Evolutionary conservation across 2,888 invertebrate genomes (phyloP).

Genomic region (Philereme transversata): DNA sequence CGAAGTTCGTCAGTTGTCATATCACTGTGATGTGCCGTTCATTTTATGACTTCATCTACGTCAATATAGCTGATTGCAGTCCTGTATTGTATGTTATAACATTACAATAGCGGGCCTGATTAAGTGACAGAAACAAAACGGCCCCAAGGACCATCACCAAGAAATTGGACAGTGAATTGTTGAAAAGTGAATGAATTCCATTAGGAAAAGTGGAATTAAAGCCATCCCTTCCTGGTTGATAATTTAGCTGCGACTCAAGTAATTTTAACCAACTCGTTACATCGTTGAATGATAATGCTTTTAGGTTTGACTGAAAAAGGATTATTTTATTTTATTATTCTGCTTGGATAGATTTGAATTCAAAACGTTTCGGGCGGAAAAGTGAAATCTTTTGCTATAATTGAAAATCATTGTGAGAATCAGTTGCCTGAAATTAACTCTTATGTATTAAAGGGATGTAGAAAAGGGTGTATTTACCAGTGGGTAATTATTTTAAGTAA

Average conservation of each 20-base stretch:
- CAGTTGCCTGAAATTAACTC: background rate
- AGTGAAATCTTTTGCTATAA: slow-evolving; percentile 18
- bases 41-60: too few species aligned
- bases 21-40: too few species aligned
- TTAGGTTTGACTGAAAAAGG: slow-evolving; percentile 41
- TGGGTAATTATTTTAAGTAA: too few species aligned
- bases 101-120: slow-evolving; percentile 50
- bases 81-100: slow-evolving; percentile 36
- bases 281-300: slow-evolving; percentile 46
- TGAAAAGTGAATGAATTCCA: slow-evolving; percentile 69
- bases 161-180: slow-evolving; percentile 62
- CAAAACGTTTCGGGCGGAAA: slow-evolving; percentile 20
- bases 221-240: slow-evolving; percentile 52
- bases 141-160: slow-evolving; percentile 51
- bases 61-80: slow-evolving; percentile 17
- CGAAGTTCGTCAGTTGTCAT: too few species aligned
- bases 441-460: too few species aligned
- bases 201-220: slow-evolving; percentile 66
- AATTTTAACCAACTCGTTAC: slow-evolving; percentile 53
- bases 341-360: slow-evolving; percentile 25
- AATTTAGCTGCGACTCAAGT: slow-evolving; percentile 53
- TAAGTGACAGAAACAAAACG: slow-evolving; percentile 61
- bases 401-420: slow-evolving; percentile 4
- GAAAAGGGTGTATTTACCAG: too few species aligned
- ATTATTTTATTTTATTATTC: slow-evolving; percentile 32